Evolutionary conservation across 2,113 vertebrate genomes (phyloP).

Genomic region (Siniperca knerii): DNA sequence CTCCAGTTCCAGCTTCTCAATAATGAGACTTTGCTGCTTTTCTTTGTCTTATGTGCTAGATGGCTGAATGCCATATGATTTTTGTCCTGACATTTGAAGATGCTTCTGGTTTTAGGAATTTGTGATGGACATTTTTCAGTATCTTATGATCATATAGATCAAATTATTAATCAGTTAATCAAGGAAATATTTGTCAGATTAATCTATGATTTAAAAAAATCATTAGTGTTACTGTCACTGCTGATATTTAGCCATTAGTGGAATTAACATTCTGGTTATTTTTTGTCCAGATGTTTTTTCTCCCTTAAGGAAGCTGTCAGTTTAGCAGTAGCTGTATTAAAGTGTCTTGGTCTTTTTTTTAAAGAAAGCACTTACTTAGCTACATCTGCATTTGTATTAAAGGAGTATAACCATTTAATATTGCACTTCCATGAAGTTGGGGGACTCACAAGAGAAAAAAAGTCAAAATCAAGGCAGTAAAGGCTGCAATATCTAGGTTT

Average conservation of each 20-base stretch:
- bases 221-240: background rate
- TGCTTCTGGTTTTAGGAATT: background rate
- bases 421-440: background rate
- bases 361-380: background rate
- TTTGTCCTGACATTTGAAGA: background rate
- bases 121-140: background rate
- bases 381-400: background rate
- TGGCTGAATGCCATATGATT: background rate
- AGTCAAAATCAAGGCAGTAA: background rate
- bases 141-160: background rate
- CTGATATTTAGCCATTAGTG: background rate
- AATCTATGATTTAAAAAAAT: background rate
- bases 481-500: background rate
- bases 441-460: background rate
- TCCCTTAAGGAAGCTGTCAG: background rate
- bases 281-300: conserved; percentile 10
- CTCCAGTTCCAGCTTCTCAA: background rate
- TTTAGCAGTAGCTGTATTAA: background rate
- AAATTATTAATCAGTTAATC: background rate
- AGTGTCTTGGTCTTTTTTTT: background rate
- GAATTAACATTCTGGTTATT: background rate
- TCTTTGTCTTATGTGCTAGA: background rate
- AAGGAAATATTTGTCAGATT: background rate
- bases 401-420: background rate
- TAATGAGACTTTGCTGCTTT: background rate